Evolutionary conservation across 2,888 invertebrate genomes (phyloP).

Genomic region (Mimumesa dahlbomi): DNA sequence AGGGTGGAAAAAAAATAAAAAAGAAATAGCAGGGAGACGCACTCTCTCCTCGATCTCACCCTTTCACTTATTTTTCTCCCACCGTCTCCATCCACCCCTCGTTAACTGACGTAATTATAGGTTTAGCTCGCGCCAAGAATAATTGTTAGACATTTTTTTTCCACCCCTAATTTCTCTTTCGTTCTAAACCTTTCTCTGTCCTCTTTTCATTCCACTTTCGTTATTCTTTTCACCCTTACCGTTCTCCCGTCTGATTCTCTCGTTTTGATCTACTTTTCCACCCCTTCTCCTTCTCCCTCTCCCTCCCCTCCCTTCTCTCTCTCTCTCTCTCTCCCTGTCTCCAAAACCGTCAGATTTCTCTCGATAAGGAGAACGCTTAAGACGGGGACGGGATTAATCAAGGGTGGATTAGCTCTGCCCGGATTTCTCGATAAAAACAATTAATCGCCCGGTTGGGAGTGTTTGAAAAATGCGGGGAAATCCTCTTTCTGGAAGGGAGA

Average conservation of each 20-base stretch:
- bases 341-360: conserved; percentile 45
- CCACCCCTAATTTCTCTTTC: not conserved
- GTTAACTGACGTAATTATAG: conserved; percentile 55
- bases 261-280: not conserved
- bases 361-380: conserved; percentile 52
- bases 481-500: not conserved
- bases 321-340: conserved; percentile 5
- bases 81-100: conserved; percentile 13
- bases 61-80: not conserved
- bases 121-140: conserved; percentile 42
- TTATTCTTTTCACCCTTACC: conserved; percentile 7
- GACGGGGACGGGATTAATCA: conserved; percentile 57
- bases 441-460: conserved; percentile 53
- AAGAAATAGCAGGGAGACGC: conserved; percentile 25
- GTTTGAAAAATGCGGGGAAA: conserved; percentile 46
- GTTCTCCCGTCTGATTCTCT: conserved; percentile 7
- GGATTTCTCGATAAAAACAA: conserved; percentile 56
- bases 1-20: conserved; percentile 1
- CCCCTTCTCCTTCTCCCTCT: conserved; percentile 15
- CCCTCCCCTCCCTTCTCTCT: not conserved
- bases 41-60: too few species aligned
- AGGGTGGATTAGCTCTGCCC: conserved; percentile 56
- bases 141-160: conserved; percentile 47
- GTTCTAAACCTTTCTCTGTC: conserved; percentile 22
- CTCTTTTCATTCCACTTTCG: conserved; percentile 6